phyloP scores from a whole-genome alignment of 1,140 invertebrate genomes.

The Trachymyrmex septentrionalis region DNA sequence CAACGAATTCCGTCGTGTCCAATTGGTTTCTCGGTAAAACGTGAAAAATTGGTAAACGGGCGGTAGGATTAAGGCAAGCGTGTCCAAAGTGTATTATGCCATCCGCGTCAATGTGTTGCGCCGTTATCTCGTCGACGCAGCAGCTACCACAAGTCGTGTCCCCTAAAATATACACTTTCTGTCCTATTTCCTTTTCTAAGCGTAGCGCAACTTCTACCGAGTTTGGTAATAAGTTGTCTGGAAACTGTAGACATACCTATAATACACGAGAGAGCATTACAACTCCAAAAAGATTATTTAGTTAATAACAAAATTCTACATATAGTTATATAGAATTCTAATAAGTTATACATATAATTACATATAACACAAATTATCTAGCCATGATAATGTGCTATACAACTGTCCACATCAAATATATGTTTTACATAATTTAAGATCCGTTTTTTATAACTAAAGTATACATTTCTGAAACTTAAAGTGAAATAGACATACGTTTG shows the following conservation, averaged over 20 bases:
- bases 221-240: slow-evolving; percentile 92
- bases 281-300: slow-evolving; percentile 16
- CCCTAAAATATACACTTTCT: slow-evolving; percentile 94
- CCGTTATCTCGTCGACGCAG: slow-evolving; percentile 97
- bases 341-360: not conserved
- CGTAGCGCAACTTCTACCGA: slow-evolving; percentile 90
- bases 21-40: slow-evolving; percentile 89
- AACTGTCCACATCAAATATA: not conserved
- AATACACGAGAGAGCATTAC: slow-evolving; percentile 68
- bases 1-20: slow-evolving; percentile 84
- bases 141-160: slow-evolving; percentile 98
- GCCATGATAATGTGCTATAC: not conserved
- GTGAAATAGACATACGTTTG: no score
- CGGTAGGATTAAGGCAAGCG: slow-evolving; percentile 92
- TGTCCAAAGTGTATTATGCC: slow-evolving; percentile 96
- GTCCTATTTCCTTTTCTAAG: slow-evolving; percentile 88
- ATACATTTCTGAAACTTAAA: no score
- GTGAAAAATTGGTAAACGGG: slow-evolving; percentile 91
- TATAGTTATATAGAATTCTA: not conserved
- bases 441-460: no score
- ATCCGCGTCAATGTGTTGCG: slow-evolving; percentile 94
- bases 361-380: not conserved
- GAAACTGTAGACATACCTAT: slow-evolving; percentile 96
- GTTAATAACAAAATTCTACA: not conserved
- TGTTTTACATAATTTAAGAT: not conserved